Evolutionary conservation across 2,113 vertebrate genomes (phyloP).

Genomic region (Colossoma macropomum): DNA sequence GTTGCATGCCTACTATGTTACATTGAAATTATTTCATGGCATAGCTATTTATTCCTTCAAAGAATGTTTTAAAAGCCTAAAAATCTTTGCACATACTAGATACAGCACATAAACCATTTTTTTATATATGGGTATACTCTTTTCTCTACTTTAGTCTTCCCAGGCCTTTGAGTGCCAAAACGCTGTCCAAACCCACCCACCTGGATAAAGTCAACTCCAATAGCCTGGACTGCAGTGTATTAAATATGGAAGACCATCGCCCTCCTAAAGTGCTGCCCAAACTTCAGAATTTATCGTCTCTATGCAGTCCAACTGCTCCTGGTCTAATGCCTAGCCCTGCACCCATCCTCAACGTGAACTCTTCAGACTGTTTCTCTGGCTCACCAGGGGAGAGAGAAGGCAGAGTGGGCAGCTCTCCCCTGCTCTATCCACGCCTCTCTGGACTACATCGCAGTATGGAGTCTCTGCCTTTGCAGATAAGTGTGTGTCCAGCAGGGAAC

Average conservation of each 20-base stretch:
- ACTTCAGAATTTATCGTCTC: constrained; percentile 79
- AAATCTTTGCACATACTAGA: too few relatives aligned
- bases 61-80: too few relatives aligned
- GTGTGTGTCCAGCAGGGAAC: constrained; percentile 79
- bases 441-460: constrained; percentile 95
- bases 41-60: too few relatives aligned
- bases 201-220: constrained; percentile 92
- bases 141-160: not conserved
- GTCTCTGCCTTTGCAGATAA: constrained; percentile 91
- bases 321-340: constrained; percentile 92
- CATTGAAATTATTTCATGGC: too few relatives aligned
- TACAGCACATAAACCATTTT: too few relatives aligned
- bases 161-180: constrained; percentile 84
- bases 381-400: constrained; percentile 79
- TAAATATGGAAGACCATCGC: constrained; percentile 73
- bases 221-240: constrained; percentile 81
- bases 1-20: not conserved
- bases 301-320: constrained; percentile 59
- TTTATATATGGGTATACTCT: too few relatives aligned
- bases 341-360: constrained; percentile 93
- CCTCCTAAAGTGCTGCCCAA: constrained; percentile 79
- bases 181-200: constrained; percentile 87
- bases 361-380: constrained; percentile 86
- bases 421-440: constrained; percentile 89
- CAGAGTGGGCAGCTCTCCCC: constrained; percentile 74